These are phyloP conservation scores for Prionace glauca DNA, from an alignment of 2,797 vertebrate species.

Conservation along the genomic window DNA sequence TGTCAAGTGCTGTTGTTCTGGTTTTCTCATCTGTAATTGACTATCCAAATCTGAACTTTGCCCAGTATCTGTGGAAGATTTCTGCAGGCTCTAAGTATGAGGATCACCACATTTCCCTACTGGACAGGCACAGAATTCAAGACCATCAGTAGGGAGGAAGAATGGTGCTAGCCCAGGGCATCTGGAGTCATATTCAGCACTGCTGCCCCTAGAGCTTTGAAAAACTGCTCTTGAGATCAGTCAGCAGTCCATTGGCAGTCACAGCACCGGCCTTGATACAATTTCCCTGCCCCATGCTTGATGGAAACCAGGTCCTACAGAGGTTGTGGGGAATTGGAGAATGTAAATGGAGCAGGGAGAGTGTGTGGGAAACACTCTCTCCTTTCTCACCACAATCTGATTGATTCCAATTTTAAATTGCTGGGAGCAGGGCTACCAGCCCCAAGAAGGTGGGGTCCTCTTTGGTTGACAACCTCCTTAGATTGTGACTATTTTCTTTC, in stretches of 20 bases:
- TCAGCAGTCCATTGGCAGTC: neutral
- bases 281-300: neutral
- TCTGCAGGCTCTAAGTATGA: neutral
- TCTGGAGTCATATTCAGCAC: neutral
- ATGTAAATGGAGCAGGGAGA: neutral
- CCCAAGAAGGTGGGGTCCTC: neutral
- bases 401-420: neutral
- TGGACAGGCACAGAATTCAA: neutral
- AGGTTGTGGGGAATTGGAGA: neutral
- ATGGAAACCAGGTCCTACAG: neutral
- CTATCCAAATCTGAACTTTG: neutral
- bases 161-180: neutral
- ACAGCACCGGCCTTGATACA: neutral
- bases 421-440: neutral
- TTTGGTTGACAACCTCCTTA: neutral
- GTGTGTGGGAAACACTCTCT: neutral
- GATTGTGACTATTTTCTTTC: neutral
- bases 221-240: neutral
- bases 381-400: neutral
- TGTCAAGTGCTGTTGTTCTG: neutral
- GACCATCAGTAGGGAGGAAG: neutral
- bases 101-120: no score
- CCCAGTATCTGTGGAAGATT: neutral
- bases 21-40: neutral
- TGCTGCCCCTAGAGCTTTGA: neutral